These are phyloP conservation scores for Spisula subtruncata DNA, from an alignment of 2,888 invertebrate genomes.

Conservation along the genomic window DNA sequence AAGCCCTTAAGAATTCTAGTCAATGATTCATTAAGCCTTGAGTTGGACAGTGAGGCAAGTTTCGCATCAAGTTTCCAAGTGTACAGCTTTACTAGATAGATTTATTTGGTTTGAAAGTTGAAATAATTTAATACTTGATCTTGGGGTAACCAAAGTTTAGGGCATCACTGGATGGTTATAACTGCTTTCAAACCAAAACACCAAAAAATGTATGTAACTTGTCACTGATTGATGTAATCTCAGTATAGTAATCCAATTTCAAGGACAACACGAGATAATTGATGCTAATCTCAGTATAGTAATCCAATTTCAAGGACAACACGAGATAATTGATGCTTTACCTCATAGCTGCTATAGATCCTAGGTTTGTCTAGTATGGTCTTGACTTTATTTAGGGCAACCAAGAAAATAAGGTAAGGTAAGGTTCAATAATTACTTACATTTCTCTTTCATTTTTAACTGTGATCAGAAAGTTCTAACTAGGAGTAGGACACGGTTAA, in stretches of 20 bases:
- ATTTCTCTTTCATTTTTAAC: slow-evolving; percentile 26
- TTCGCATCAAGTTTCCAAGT: slow-evolving; percentile 36
- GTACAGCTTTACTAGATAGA: background rate
- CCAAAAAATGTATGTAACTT: background rate
- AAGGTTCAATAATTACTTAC: slow-evolving; percentile 34
- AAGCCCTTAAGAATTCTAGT: background rate
- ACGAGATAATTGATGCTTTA: slow-evolving; percentile 39
- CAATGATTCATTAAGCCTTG: background rate
- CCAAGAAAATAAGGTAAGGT: slow-evolving; percentile 33
- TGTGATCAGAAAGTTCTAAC: too few species aligned
- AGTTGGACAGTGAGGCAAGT: background rate
- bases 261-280: slow-evolving; percentile 37
- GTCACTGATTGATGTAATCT: slow-evolving; percentile 12
- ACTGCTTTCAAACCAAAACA: slow-evolving; percentile 48
- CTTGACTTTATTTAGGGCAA: slow-evolving; percentile 32
- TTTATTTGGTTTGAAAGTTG: slow-evolving; percentile 47
- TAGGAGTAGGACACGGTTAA: too few species aligned
- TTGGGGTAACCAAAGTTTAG: background rate
- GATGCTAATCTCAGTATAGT: slow-evolving; percentile 34
- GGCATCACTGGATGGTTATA: background rate
- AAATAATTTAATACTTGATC: background rate
- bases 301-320: slow-evolving; percentile 36
- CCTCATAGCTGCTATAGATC: slow-evolving; percentile 31
- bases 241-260: slow-evolving; percentile 25
- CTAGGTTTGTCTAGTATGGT: slow-evolving; percentile 27